Base-by-base conservation (phyloP, 2,888 invertebrate genomes). In the Phengaris arion region DNA sequence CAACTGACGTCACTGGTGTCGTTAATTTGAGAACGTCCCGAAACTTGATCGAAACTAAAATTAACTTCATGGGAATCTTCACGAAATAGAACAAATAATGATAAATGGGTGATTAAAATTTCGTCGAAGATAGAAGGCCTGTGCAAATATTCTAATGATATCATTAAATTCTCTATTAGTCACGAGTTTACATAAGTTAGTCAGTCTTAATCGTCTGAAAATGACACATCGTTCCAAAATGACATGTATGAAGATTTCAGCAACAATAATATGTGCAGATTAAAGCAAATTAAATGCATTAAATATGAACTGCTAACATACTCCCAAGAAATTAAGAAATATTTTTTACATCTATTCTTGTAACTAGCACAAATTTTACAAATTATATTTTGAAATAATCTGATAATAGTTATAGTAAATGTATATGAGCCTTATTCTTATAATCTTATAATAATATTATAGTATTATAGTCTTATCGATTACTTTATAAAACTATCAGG, bases 1-100 rank as follows among this genome's bases (percentile, higher is more conserved):
- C 82, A 81, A 78, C 83, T 86, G 85, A 88, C 90, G 89, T 91
- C 90, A 90, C 82, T 80, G 78, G 81, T 78, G 82, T 86, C 87
- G 85, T 87, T 88, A 85, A 85, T 86, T 85, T 86, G 85, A 86
- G 86, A 84, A 77, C 78, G 83, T 45, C 48, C 68, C n/a, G 69
- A 69, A 64, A 64, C 12, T 64, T 12, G 35, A 35, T 64, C 35
- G 59, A 64, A 35, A 35, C 64, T 35, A 13, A 35, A 64, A 12
- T 64, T 64, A 64, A 35, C 12, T 64, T 35, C 12, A 45, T 5
- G 13, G 22, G 22, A 64, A 64, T 64, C 22, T 6, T 6, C 64
- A 35, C 12, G 64, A 64, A 59, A 64, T 35, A 64, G 22, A 22
- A 59, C 22, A 64, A 64, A 83, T 79, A 79, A 15, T 68, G 52